Evolutionary conservation across 2,113 vertebrate genomes (phyloP).

Genomic region (Paracanthobrama guichenoti): DNA sequence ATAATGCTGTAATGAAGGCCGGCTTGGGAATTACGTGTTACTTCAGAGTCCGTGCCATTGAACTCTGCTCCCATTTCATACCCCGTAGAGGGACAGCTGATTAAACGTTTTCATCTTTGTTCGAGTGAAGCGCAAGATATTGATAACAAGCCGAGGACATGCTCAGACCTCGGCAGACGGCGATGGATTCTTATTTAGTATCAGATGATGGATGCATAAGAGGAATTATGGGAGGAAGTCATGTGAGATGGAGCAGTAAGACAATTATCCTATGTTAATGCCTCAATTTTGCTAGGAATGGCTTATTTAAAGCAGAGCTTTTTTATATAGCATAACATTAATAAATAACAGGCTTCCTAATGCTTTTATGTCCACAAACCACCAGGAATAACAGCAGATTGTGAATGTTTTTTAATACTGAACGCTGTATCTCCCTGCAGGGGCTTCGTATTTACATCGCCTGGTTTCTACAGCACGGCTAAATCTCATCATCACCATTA

Average conservation of each 20-base stretch:
- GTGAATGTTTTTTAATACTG: constrained; percentile 7
- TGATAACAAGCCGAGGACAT: constrained; percentile 26
- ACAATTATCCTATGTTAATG: neutral
- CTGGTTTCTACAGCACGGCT: neutral
- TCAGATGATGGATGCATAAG: neutral
- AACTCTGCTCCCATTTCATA: constrained; percentile 24
- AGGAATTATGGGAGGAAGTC: neutral
- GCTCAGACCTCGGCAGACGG: neutral
- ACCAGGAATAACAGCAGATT: neutral
- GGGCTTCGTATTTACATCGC: neutral
- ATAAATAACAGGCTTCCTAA: neutral
- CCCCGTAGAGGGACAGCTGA: constrained; percentile 5
- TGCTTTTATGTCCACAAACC: neutral
- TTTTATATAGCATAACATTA: constrained; percentile 15
- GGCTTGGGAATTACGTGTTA: neutral
- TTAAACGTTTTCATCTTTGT: constrained; percentile 33
- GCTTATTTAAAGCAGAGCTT: neutral
- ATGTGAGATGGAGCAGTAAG: neutral
- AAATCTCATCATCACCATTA: neutral
- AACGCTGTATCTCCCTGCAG: neutral
- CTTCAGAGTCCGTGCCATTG: neutral
- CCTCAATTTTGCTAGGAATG: neutral
- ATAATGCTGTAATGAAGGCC: constrained; percentile 5
- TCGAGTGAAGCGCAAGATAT: constrained; percentile 28
- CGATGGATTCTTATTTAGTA: constrained; percentile 15